Percentiles rank a stretch among this genome's conserved stretches.
Conservation (phyloP, 2,797 vertebrate species). For the Eulemur mongoz region DNA sequence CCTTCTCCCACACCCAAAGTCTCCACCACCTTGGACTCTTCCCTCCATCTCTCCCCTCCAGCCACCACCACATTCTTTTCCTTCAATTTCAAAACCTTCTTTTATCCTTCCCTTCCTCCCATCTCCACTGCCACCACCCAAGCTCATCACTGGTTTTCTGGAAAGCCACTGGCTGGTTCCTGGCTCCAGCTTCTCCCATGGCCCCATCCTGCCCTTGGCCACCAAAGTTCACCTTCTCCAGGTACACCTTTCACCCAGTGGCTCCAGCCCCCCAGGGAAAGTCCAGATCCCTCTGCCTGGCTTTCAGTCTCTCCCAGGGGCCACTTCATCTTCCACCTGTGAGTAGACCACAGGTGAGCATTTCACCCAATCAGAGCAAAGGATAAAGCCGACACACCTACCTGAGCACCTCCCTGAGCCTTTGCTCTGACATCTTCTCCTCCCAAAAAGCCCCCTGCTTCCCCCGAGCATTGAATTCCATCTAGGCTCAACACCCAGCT, state of each 20-base stretch:
- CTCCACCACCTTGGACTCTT: neutral
- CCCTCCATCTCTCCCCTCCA: neutral
- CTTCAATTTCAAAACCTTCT: neutral
- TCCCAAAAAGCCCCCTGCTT: neutral
- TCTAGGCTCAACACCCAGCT: neutral
- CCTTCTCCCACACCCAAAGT: neutral
- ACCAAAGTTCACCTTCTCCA: neutral
- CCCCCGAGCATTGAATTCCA: neutral
- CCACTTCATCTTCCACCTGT: neutral
- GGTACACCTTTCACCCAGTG: neutral
- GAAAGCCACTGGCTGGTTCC: neutral
- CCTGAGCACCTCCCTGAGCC: neutral
- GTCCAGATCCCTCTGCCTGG: neutral
- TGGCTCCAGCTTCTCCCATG: neutral
- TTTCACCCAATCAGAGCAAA: neutral
- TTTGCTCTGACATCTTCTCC: neutral
- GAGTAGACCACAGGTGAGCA: neutral
- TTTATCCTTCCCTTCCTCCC: neutral
- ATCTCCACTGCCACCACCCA: no score
- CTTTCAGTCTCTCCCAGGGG: neutral
- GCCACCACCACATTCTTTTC: neutral
- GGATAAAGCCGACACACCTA: neutral
- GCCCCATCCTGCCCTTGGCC: neutral
- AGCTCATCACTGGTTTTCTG: neutral
- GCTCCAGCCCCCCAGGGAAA: neutral